Base-by-base conservation (phyloP, 2,888 invertebrate species). In the Pseudanteris insignis region DNA sequence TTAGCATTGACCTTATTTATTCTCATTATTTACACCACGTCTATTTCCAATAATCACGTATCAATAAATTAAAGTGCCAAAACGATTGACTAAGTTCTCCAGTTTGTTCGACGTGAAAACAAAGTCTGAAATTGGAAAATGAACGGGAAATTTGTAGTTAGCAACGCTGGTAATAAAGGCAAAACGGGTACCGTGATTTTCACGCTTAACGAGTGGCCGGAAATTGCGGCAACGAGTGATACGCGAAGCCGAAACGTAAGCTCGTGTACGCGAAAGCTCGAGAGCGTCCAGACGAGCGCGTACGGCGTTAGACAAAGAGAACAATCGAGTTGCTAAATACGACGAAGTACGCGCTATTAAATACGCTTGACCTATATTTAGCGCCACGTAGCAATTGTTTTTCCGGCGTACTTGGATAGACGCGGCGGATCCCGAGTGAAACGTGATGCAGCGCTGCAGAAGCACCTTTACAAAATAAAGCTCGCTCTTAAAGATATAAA, bases 401-500 rank as follows among this genome's bases (percentile, higher is more conserved):
- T 41, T 24, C 37, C 25, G 36, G 13, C 15, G 14, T 37, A 13
- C 25, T 55, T 50, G 43, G 26, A 46, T 55, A 46, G 55, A 51
- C 34, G 46, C 50, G 53, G 51, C 54, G 58, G 36, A 37, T 14
- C 18, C 36, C 32, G 30, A 50, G 46, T 28, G 53, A 57, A 65
- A 62, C 62, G 59, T 65, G 62, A 63, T 65, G 43, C 37, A 34
- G 40, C 24, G 40, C 30, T 37, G 28, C 43, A 54, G 59, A 62
- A 55, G 53, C 58, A 59, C 59, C 64, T 60, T n/a, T 63, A 37
- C 62, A 40, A 63, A 66, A 60, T 66, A 64, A 66, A 66, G 46
- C 62, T 43, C 18, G 41, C 62, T 66, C 64, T 62, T 66, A 58
- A 63, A 66, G 66, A 66, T 63, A 64, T 62, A 63, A 64, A 60